A percentile compares a stretch with the other conserved stretches of the same genome.
Conservation (phyloP, 2,888 invertebrate genomes). For the Athalia cordata region DNA sequence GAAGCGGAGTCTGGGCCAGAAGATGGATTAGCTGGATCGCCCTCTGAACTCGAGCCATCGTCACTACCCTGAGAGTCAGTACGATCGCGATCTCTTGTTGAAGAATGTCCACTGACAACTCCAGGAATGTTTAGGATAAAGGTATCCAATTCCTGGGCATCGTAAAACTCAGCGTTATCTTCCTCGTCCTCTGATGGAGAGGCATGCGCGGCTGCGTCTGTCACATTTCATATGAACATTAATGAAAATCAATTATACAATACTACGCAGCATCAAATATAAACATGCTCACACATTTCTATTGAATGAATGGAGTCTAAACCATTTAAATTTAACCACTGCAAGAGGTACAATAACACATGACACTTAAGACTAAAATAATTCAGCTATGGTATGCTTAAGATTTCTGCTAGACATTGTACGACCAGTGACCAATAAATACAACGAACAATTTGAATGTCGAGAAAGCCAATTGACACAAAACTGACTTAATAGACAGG, state of each 20-base stretch:
- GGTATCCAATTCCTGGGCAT: conserved; percentile 76
- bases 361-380: no score
- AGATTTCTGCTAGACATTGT: no score
- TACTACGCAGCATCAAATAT: no score
- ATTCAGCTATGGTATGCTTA: no score
- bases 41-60: conserved; percentile 72
- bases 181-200: conserved; percentile 79
- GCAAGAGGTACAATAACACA: no score
- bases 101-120: conserved; percentile 61
- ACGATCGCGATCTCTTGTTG: conserved; percentile 66
- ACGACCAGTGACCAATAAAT: no score
- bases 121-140: conserved; percentile 68
- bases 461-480: no score
- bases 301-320: not conserved
- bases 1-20: conserved; percentile 60
- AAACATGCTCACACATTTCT: not conserved
- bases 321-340: not conserved
- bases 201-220: conserved; percentile 68
- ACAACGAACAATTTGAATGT: no score
- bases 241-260: conserved; percentile 1
- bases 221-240: conserved; percentile 49
- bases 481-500: no score
- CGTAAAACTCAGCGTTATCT: conserved; percentile 77
- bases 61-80: conserved; percentile 71
- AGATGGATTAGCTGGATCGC: conserved; percentile 65